Base-by-base conservation (phyloP, 2,113 vertebrate genomes). In the Elanoides forficatus region DNA sequence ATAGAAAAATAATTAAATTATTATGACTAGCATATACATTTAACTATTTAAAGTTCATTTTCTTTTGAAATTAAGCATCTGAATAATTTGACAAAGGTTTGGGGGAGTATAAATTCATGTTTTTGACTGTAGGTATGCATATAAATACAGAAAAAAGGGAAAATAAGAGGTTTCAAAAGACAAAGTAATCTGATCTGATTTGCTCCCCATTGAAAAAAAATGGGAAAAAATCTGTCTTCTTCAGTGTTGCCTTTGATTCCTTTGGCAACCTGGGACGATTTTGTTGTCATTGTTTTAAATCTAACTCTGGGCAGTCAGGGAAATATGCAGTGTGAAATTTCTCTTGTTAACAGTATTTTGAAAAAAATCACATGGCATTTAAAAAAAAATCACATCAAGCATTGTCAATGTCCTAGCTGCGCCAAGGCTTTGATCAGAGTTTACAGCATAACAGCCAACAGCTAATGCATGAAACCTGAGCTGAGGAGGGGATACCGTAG, bases 1-100 rank as follows among this genome's bases (percentile, higher is more conserved):
- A 93, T 97, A 93, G 88, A 89, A 97, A 97, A 98, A 95, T 60
- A 92, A 98, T 97, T 78, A 80, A 94, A 94, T 97, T 96, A 91
- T 86, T 88, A 85, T 87, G 58, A 47, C 14, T 74, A 86, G 45
- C n/a, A 29, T 96, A 76, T 42, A 52, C 13, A 47, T 96, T 94
- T 97, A 96, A 90, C 73, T 81, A 52, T 81, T 87, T 81, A 52
- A 42, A 50, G 4, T 86, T 75, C 1, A 0, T 42, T 95, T 86
- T 21, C 16, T 45, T 93, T 92, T 40, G 36, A 86, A 88, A 68
- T 26, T 27, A 62, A 92, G 34, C 9, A 70, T 36, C 34, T 53
- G 66, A 32, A 67, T 58, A 56, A 12, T 29, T 65, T 23, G 10
- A 29, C 5, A 43, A 76, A 82, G 13, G 12, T 29, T 83, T 86